phyloP scores from a whole-genome alignment of 1,140 invertebrate species.

The Acromyrmex heyeri region DNA sequence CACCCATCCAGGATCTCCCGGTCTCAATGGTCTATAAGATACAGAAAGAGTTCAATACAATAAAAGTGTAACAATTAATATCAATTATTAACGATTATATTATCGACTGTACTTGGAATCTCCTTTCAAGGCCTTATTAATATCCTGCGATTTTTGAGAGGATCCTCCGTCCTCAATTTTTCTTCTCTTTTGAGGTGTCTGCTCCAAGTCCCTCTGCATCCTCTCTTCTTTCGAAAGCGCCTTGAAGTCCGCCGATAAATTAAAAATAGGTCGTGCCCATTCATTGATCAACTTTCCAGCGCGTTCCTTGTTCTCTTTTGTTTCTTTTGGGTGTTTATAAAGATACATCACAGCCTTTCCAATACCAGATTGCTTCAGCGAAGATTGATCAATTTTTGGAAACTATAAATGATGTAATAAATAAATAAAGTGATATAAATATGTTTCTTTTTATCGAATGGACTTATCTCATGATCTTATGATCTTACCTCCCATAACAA shows the following conservation, averaged over 20 bases:
- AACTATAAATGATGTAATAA: constrained; percentile 89
- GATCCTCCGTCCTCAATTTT: constrained; percentile 85
- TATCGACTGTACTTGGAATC: constrained; percentile 87
- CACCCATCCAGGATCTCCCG: constrained; percentile 98
- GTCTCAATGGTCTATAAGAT: constrained; percentile 89
- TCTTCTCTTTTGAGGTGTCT: constrained; percentile 91
- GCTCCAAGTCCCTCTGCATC: constrained; percentile 95
- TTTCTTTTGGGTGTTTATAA: constrained; percentile 99
- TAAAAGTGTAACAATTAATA: background rate
- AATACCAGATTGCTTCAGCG: constrained; percentile 97
- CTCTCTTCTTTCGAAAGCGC: constrained; percentile 95
- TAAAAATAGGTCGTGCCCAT: constrained; percentile 99
- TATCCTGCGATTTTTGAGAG: constrained; percentile 86
- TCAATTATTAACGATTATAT: constrained; percentile 18
- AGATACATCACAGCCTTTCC: constrained; percentile 99
- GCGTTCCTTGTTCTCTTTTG: constrained; percentile 96
- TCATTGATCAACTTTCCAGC: constrained; percentile 98
- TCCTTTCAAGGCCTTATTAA: constrained; percentile 88
- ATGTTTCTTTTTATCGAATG: background rate
- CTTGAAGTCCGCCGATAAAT: constrained; percentile 98
- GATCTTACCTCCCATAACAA: constrained; percentile 94
- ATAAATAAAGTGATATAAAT: background rate
- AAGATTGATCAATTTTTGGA: constrained; percentile 94
- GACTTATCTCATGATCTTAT: constrained; percentile 11
- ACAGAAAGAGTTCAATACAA: constrained; percentile 3